Evolutionary conservation across 2,113 vertebrate genomes (phyloP), one percentile per base, ranked within the genome.

Genomic region (Chloroceryle aenea): DNA sequence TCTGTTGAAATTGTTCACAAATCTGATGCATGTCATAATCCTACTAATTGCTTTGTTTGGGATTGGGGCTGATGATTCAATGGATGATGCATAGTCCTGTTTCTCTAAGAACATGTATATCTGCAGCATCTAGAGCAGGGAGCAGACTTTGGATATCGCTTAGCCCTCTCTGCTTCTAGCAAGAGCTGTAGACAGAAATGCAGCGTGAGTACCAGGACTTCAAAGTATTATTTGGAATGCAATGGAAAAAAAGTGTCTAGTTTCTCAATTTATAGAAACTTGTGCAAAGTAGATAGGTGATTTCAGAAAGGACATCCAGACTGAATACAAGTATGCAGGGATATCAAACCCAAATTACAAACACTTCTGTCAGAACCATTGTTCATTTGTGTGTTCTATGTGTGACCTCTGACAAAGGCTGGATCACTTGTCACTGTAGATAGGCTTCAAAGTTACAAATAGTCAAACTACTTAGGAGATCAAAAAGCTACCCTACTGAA

Each of bases 61-160:
- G 5, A 3, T 7, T 30, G 27, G 29, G 17, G 12, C 25, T 62
- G 27, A 15, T 36, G 19, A 10, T 48, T 64, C 16, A 32, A 2
- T 5, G 15, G 34, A 13, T 50, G 32, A 13, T 2, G 4, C 0
- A 0, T 32, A 14, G 15, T 14, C 3, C 22, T 25, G 17, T n/a
- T 71, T 64, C 48, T 45, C 29, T 3, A 30, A 34, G 32, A 66
- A 61, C 13, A 7, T 2, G 3, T 12, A 40, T 14, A 5, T 32
- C 14, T 21, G 32, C 22, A 82, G 22, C 7, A 47, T 30, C 19
- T 42, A 25, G 73, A 69, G 25, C 17, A 45, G 5, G 4, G 21
- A 8, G 67, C 42, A 42, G 67, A 32, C n/a, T 56, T 45, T 3
- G 29, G 29, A 3, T 43, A 5, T 36, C 43, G 30, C 18, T 58